Conservation (phyloP, 2,797 vertebrate species). For the Sternarchorhynchus goeldii region DNA sequence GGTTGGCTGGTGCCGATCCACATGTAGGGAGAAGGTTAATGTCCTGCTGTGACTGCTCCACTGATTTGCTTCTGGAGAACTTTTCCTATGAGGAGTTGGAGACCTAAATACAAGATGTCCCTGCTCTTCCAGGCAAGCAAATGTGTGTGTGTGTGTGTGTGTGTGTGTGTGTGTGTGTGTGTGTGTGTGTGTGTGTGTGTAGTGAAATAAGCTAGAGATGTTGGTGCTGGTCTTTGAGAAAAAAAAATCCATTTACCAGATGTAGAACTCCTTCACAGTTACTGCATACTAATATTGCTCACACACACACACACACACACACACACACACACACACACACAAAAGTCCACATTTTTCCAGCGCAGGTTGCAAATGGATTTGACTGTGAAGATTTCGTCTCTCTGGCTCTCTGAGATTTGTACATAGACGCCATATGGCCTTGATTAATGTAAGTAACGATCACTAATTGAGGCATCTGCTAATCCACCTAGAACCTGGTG, state of each 20-base stretch:
- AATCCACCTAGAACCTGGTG: slow-evolving; percentile 54
- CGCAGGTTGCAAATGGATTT: slow-evolving; percentile 13
- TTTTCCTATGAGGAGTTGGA: background rate
- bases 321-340: background rate
- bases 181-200: background rate
- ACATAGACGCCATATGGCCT: slow-evolving; percentile 67
- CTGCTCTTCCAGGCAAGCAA: slow-evolving; percentile 14
- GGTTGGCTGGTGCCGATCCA: background rate
- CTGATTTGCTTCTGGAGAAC: slow-evolving; percentile 20
- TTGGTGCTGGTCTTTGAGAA: slow-evolving; percentile 10
- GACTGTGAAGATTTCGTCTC: slow-evolving; percentile 5
- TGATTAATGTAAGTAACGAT: slow-evolving; percentile 78
- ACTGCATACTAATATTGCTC: slow-evolving; percentile 5
- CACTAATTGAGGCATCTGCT: slow-evolving; percentile 77
- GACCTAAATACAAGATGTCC: background rate
- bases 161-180: background rate
- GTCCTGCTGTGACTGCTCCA: slow-evolving; percentile 8
- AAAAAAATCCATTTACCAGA: background rate
- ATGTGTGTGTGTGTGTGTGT: background rate
- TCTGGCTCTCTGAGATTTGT: slow-evolving; percentile 34
- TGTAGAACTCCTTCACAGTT: slow-evolving; percentile 12
- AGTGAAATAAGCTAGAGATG: slow-evolving; percentile 18
- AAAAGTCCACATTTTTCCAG: background rate
- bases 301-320: background rate
- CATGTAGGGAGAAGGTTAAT: slow-evolving; percentile 42